Evolutionary conservation across 2,113 vertebrate genomes (phyloP).

Genomic region (Lagopus leucura): DNA sequence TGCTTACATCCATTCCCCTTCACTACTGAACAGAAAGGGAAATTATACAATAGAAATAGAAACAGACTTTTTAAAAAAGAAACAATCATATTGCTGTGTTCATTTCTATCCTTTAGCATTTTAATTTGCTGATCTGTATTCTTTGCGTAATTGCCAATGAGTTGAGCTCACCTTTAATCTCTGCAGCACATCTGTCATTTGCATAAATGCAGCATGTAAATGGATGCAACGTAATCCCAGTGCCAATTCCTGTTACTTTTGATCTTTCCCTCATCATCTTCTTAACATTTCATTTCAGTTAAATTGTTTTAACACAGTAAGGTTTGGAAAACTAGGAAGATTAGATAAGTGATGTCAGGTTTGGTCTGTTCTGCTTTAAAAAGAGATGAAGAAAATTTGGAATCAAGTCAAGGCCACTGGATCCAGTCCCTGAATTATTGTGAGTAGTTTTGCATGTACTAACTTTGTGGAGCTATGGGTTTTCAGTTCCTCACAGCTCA

Average conservation of each 20-base stretch:
- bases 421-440: background rate
- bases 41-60: slow-evolving; percentile 72
- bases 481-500: background rate
- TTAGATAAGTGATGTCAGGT: background rate
- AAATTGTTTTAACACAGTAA: background rate
- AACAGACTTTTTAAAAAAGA: background rate
- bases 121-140: background rate
- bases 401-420: background rate
- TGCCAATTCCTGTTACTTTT: background rate
- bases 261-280: background rate
- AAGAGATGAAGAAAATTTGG: background rate
- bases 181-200: background rate
- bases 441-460: fast-evolving
- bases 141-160: background rate
- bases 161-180: slow-evolving; percentile 35
- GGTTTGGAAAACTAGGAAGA: background rate
- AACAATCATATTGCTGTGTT: background rate
- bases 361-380: background rate
- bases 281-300: background rate
- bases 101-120: slow-evolving; percentile 5
- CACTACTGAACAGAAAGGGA: slow-evolving; percentile 69
- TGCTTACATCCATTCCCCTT: slow-evolving; percentile 42
- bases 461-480: background rate
- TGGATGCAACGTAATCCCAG: background rate
- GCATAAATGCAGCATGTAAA: background rate